Conservation (phyloP, 2,888 invertebrate genomes). For the Unio pictorum region DNA sequence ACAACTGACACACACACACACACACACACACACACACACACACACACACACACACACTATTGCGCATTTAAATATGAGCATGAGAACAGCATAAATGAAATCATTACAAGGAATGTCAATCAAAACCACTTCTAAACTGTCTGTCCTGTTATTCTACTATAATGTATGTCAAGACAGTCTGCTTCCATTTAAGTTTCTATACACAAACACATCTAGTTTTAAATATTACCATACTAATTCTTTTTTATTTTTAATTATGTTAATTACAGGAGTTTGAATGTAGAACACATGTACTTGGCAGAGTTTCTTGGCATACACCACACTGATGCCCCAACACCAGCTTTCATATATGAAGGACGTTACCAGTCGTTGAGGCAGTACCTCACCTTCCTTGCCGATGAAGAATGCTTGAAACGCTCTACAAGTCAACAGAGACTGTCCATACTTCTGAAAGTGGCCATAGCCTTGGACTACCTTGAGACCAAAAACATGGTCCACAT, state of each 20-base stretch:
- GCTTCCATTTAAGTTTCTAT: no score
- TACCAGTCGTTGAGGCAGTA: constrained; percentile 35
- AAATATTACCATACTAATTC: no score
- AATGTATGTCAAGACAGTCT: no score
- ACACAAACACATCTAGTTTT: no score
- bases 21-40: no score
- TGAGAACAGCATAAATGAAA: no score
- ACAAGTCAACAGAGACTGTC: constrained; percentile 9
- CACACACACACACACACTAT: no score
- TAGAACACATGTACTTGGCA: constrained; percentile 35
- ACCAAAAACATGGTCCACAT: constrained; percentile 59
- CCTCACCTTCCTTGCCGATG: constrained; percentile 7
- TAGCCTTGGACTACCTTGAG: constrained; percentile 58
- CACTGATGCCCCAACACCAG: constrained; percentile 34
- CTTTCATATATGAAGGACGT: constrained; percentile 45
- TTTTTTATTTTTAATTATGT: not conserved
- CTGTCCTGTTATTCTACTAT: no score
- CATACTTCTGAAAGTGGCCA: constrained; percentile 30
- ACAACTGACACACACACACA: no score
- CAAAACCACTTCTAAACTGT: no score
- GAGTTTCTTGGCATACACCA: constrained; percentile 55
- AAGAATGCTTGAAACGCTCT: not conserved
- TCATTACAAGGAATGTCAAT: no score
- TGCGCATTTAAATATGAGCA: no score
- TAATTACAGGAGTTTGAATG: constrained; percentile 39